phyloP scores from a whole-genome alignment of 2,797 vertebrate genomes.

The Steatocranus sp. region DNA sequence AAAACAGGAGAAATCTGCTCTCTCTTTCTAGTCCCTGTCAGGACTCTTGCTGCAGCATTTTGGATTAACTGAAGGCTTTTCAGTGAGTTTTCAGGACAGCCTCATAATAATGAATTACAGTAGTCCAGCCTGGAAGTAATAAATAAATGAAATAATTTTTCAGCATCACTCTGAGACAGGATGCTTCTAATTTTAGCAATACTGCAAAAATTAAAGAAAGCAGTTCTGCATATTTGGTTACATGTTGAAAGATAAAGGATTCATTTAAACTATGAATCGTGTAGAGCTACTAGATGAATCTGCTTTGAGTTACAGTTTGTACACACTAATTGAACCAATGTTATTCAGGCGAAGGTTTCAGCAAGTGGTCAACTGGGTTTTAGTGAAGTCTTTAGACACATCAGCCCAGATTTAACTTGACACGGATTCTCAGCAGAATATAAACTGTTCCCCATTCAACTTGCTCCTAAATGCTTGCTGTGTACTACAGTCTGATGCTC shows the following conservation, averaged over 20 bases:
- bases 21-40: not conserved
- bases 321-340: too few relatives aligned
- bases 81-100: rapidly evolving
- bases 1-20: rapidly evolving
- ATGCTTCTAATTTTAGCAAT: not conserved
- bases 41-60: not conserved
- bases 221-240: not conserved
- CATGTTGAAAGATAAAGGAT: not conserved
- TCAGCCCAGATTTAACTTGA: not conserved
- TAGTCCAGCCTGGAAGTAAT: rapidly evolving
- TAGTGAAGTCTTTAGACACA: not conserved
- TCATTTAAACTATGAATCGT: not conserved
- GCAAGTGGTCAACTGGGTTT: not conserved
- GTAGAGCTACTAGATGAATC: not conserved
- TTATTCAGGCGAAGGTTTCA: not conserved
- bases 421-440: not conserved
- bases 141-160: not conserved
- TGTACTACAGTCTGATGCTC: not conserved
- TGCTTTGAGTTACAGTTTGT: not conserved
- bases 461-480: not conserved
- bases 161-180: not conserved
- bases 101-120: not conserved
- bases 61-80: rapidly evolving
- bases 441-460: not conserved
- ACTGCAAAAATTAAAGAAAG: not conserved